Base-by-base conservation (phyloP, 2,888 invertebrate genomes). In the Fissipunctia ypsillon region DNA sequence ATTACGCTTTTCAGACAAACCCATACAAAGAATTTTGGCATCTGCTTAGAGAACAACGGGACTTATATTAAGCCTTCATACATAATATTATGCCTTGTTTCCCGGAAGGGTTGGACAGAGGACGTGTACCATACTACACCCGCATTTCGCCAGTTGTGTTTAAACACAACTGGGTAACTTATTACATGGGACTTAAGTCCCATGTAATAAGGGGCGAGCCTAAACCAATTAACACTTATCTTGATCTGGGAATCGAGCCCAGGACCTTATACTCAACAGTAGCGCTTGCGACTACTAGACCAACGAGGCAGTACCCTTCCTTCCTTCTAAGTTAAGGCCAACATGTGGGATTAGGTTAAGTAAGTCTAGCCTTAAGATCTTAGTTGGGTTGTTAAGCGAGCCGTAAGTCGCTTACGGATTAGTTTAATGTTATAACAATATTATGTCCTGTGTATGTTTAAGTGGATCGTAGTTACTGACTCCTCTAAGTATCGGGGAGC, bases 1-100 rank as follows among this genome's bases (percentile, higher is more conserved):
- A 93, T 94, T 93, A 94, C 92, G 89, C 90, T 87, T 87, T 91
- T 88, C 86, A 87, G 86, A 75, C 43, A 72, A 73, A 63, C 31
- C 35, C 66, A 38, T 83, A 69, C 69, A 78, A 86, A 85, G 54
- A 54, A 54, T 54, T 52, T 14, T 25, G 6, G 25, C 61, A 41
- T 35, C 54, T 74, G 54, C 35, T 66, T 6, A 35, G 76, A 48
- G 76, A 73, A 74, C 61, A 63, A 70, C n/a, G 19, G 41, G 31
- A 22, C 71, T 74, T 38, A 28, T 65, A 50, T 31, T 63, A 61
- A 54, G 66, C 35, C 43, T 25, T 35, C 48, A 48, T 48, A 48
- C 48, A 48, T 48, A n/a, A 48, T 22, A 48, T 48, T 3, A 50
- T 10, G n/a, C n/a, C n/a, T 50, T 22, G 48, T 22, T 48, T 12